Conservation (phyloP, 2,113 vertebrate genomes). For the Elephas maximus region DNA sequence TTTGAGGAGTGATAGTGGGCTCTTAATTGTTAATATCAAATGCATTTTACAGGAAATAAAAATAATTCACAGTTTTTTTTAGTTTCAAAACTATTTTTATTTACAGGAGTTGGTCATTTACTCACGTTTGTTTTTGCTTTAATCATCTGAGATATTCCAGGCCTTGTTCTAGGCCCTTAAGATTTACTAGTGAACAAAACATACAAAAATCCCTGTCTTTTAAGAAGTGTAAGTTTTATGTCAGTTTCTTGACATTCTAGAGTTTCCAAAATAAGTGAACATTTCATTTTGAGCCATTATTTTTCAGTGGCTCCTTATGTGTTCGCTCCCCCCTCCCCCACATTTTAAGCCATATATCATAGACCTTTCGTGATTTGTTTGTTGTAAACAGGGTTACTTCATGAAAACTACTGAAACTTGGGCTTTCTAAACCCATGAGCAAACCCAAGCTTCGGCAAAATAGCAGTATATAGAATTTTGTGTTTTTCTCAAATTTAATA, state of each 20-base stretch:
- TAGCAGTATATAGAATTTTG: neutral
- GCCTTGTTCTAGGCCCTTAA: neutral
- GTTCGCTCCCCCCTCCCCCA: neutral
- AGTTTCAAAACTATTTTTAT: neutral
- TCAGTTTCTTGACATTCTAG: neutral
- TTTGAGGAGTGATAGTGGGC: neutral
- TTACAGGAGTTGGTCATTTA: neutral
- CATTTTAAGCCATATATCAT: neutral
- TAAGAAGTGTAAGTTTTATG: neutral
- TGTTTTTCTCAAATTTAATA: constrained; percentile 46
- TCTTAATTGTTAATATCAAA: neutral
- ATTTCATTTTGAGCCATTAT: neutral
- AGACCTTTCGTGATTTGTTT: neutral
- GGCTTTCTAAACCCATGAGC: neutral
- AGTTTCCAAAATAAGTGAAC: neutral
- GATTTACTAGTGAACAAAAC: neutral
- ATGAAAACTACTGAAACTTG: neutral
- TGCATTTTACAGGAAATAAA: neutral
- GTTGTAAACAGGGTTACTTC: constrained; percentile 21
- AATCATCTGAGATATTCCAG: neutral
- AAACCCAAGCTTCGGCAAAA: neutral
- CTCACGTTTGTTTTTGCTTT: neutral
- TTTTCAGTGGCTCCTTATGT: neutral
- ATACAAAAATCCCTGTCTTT: neutral
- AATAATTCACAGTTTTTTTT: neutral